A percentile compares a stretch with the other conserved stretches of the same genome.
Evolutionary conservation across 2,888 invertebrate genomes (phyloP).

Genomic region (Seira ritae): DNA sequence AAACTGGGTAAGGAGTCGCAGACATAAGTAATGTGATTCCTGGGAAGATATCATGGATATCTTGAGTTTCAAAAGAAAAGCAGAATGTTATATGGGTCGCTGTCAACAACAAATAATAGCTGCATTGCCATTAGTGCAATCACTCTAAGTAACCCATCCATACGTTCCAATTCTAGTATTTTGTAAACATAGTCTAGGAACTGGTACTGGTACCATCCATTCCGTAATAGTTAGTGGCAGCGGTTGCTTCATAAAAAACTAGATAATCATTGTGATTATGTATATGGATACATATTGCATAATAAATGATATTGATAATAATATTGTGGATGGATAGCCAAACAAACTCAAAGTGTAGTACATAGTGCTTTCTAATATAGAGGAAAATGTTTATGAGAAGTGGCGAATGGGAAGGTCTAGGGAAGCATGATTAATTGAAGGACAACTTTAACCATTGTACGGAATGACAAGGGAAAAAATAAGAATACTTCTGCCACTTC

Average conservation of each 20-base stretch:
- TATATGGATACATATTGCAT: neutral
- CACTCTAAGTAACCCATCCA: neutral
- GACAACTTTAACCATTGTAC: neutral
- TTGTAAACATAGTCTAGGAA: too few species aligned
- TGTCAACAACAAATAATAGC: constrained; percentile 1
- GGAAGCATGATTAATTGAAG: constrained; percentile 1
- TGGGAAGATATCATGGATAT: neutral
- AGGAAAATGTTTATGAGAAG: neutral
- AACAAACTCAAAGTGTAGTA: neutral
- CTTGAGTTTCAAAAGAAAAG: neutral
- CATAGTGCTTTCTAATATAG: too few species aligned
- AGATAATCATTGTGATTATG: neutral
- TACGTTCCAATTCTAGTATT: too few species aligned
- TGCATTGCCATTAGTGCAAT: neutral
- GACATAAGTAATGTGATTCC: constrained; percentile 3
- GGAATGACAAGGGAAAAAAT: neutral
- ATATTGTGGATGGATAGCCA: neutral
- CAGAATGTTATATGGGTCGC: neutral
- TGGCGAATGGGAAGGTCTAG: neutral
- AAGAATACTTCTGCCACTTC: neutral
- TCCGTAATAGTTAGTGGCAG: too few species aligned
- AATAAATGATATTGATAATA: neutral
- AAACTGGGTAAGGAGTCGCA: constrained; percentile 34
- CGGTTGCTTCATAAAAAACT: neutral
- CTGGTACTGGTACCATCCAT: neutral